phyloP scores from a whole-genome alignment of 2,113 vertebrate species.

The Amazona vittata region DNA sequence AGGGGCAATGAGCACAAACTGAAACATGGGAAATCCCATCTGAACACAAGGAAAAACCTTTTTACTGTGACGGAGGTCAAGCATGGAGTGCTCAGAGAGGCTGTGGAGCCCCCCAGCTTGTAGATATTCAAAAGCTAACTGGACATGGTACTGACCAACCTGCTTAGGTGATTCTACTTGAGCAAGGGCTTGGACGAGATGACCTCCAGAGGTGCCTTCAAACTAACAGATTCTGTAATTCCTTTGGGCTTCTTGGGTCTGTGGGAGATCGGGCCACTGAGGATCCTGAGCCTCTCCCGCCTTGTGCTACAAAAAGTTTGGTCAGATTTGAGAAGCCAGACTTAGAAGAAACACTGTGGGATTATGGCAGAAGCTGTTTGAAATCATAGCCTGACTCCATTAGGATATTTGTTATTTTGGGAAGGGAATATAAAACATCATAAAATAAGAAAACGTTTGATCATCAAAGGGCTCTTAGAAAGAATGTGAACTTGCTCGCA shows the following conservation, averaged over 20 bases:
- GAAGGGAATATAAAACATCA: neutral
- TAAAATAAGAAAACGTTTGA: constrained; percentile 34
- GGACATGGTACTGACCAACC: neutral
- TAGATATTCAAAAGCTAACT: neutral
- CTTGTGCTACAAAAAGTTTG: neutral
- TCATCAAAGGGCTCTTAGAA: constrained; percentile 44
- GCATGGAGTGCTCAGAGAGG: neutral
- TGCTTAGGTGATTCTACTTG: neutral
- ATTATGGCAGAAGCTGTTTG: neutral
- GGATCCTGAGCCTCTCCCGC: neutral
- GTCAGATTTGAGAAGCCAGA: neutral
- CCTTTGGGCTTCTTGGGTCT: neutral
- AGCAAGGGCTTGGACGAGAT: neutral
- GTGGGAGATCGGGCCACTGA: neutral
- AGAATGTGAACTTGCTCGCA: constrained; percentile 23
- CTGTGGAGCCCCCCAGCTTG: neutral
- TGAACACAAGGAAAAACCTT: neutral
- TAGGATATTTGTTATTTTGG: constrained; percentile 25
- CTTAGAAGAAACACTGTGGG: neutral
- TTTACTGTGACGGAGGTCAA: neutral
- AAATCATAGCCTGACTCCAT: constrained; percentile 17
- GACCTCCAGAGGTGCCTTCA: neutral
- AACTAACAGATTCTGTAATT: neutral
- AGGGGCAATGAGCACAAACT: neutral
- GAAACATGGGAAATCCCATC: neutral